Conservation (phyloP, 1,140 invertebrate species). For the Brachionus manjavacas region DNA sequence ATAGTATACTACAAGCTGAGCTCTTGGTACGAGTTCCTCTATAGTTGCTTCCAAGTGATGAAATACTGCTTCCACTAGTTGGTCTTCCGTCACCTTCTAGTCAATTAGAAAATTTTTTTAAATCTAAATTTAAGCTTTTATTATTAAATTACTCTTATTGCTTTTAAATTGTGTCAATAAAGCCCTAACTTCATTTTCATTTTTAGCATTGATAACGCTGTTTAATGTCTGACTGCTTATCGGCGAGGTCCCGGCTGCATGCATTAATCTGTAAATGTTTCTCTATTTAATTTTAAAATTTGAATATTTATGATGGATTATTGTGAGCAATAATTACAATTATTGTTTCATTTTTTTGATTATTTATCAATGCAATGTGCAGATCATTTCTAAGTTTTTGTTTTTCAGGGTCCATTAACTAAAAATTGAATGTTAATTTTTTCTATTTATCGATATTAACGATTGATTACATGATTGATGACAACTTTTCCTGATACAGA, state of each 20-base stretch:
- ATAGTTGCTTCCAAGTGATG: constrained; percentile 11
- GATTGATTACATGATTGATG: neutral
- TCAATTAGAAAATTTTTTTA: neutral
- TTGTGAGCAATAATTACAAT: neutral
- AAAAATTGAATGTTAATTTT: neutral
- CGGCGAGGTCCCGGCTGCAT: constrained; percentile 4
- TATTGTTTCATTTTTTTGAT: constrained; percentile 5
- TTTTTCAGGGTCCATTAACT: constrained; percentile 34
- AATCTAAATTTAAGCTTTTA: neutral
- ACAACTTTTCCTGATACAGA: neutral
- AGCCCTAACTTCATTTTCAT: neutral
- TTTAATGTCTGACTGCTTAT: neutral
- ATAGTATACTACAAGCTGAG: constrained; percentile 30
- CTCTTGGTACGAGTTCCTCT: constrained; percentile 4
- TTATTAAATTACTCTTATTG: neutral
- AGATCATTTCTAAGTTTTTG: constrained; percentile 33
- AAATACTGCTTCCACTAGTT: constrained; percentile 7
- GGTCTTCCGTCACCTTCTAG: neutral
- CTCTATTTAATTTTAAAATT: neutral
- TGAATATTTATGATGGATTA: no score
- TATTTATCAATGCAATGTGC: constrained; percentile 18
- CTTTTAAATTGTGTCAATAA: neutral
- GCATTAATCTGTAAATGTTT: constrained; percentile 9
- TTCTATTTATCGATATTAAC: neutral
- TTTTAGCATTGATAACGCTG: neutral